Evolutionary conservation across 1,140 invertebrate species (phyloP).

Genomic region (Maconellicoccus hirsutus): DNA sequence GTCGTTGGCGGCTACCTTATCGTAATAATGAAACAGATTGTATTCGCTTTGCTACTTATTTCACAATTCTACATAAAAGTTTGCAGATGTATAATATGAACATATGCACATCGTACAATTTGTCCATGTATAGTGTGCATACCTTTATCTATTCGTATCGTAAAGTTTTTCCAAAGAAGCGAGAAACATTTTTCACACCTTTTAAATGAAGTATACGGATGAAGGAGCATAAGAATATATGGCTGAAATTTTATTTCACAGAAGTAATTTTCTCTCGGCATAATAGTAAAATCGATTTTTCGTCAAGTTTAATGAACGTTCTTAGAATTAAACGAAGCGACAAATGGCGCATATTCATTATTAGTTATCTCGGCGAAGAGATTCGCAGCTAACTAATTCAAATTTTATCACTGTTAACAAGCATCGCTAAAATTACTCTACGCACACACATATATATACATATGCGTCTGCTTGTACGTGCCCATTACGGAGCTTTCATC

Average conservation of each 20-base stretch:
- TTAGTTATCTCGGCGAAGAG: background rate
- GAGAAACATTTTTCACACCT: too few relatives aligned
- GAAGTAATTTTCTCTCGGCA: too few relatives aligned
- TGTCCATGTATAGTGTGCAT: too few relatives aligned
- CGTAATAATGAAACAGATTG: background rate
- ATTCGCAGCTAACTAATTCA: background rate
- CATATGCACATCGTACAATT: too few relatives aligned
- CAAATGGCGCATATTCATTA: background rate
- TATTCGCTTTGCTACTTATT: background rate
- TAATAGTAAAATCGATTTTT: background rate
- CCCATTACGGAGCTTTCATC: background rate
- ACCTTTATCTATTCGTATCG: too few relatives aligned
- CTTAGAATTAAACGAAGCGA: background rate
- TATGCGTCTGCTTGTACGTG: background rate
- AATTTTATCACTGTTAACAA: constrained; percentile 6
- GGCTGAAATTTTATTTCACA: too few relatives aligned
- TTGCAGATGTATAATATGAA: too few relatives aligned
- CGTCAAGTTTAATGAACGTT: background rate
- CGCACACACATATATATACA: too few relatives aligned
- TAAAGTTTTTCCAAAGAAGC: too few relatives aligned
- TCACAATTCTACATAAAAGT: too few relatives aligned
- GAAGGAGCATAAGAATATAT: too few relatives aligned
- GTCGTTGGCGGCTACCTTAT: background rate
- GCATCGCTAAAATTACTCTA: background rate
- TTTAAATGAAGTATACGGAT: too few relatives aligned